phyloP scores from a whole-genome alignment of 2,113 vertebrate genomes.

The Barnardius zonarius region DNA sequence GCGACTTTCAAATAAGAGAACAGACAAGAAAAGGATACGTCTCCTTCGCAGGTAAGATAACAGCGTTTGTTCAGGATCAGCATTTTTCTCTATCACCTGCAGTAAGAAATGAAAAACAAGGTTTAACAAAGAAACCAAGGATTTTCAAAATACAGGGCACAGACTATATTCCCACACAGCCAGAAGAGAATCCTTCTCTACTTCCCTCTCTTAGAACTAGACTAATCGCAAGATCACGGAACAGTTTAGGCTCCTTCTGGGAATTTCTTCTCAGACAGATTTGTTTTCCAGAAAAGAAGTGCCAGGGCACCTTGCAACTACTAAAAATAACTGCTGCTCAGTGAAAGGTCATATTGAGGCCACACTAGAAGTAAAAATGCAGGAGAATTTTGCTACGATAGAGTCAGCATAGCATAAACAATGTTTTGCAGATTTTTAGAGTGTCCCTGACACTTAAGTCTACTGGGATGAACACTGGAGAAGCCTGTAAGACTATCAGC shows the following conservation, averaged over 20 bases:
- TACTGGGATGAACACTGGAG: neutral
- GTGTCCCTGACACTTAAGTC: neutral
- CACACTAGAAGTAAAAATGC: neutral
- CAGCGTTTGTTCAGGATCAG: slow-evolving; percentile 80
- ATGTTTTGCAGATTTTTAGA: neutral
- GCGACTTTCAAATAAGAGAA: neutral
- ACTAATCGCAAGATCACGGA: neutral
- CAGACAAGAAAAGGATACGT: slow-evolving; percentile 74
- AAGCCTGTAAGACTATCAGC: neutral
- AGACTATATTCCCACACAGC: neutral
- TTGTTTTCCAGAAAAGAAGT: neutral
- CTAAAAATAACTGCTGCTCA: slow-evolving; percentile 23
- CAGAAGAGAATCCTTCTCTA: neutral
- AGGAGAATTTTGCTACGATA: neutral
- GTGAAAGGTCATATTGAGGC: neutral
- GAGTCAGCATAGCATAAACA: neutral
- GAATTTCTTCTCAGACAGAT: neutral
- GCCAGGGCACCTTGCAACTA: neutral
- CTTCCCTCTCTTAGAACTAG: neutral
- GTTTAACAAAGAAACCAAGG: neutral
- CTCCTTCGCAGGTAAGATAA: slow-evolving; percentile 77
- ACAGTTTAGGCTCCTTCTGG: neutral
- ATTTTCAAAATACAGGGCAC: neutral
- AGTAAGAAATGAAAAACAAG: neutral
- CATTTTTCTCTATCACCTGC: slow-evolving; percentile 76